Conservation (phyloP, 2,888 invertebrate genomes). For the Catocala sponsa region DNA sequence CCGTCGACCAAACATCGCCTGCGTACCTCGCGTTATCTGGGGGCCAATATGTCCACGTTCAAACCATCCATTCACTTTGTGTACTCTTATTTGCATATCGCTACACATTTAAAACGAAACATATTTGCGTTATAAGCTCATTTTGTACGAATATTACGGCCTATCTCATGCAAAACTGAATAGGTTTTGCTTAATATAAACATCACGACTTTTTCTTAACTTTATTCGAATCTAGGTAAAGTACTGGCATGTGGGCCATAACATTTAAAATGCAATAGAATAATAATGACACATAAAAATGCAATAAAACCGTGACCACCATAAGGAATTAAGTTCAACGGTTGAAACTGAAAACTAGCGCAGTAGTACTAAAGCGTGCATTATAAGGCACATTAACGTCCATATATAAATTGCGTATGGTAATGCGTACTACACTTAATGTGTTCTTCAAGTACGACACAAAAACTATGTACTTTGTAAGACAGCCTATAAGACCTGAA, state of each 20-base stretch:
- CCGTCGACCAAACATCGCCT: conserved; percentile 56
- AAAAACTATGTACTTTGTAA: conserved; percentile 20
- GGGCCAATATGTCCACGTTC: conserved; percentile 61
- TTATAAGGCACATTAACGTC: conserved; percentile 42
- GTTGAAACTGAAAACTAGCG: conserved; percentile 53
- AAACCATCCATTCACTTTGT: conserved; percentile 57
- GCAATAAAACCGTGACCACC: conserved; percentile 49
- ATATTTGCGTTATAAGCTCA: conserved; percentile 27
- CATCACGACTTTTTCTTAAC: not conserved
- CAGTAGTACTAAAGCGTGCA: conserved; percentile 37
- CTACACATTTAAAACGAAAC: conserved; percentile 42
- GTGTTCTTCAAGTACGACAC: conserved; percentile 24
- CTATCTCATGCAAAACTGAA: conserved; percentile 10
- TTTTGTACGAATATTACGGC: conserved; percentile 31
- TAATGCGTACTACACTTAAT: conserved; percentile 39
- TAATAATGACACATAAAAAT: conserved; percentile 43
- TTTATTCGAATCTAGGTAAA: conserved; percentile 12
- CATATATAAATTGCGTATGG: conserved; percentile 36
- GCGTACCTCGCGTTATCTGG: conserved; percentile 55
- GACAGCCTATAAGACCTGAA: conserved; percentile 46
- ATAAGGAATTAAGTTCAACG: conserved; percentile 39
- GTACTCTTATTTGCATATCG: conserved; percentile 55
- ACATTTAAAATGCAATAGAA: conserved; percentile 44
- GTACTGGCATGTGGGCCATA: conserved; percentile 10
- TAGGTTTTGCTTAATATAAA: conserved; percentile 1